Percentiles rank a stretch among this genome's conserved stretches.
phyloP scores from a whole-genome alignment of 2,888 invertebrate species.

The Dascillus cervinus region DNA sequence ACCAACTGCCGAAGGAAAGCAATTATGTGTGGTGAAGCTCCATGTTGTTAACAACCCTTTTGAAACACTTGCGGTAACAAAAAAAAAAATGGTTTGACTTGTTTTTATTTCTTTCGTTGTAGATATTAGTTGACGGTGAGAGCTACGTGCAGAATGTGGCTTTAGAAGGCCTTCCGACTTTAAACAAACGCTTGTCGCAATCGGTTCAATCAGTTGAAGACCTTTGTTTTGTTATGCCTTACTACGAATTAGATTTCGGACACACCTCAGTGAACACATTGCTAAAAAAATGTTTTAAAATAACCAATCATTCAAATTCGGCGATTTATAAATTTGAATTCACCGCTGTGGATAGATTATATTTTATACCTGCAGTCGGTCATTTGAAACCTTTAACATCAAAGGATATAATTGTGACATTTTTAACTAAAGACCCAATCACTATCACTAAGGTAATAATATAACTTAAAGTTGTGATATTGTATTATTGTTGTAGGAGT shows the following conservation, averaged over 20 bases:
- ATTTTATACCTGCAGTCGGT: conserved; percentile 45
- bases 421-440: conserved; percentile 41
- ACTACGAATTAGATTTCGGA: conserved; percentile 39
- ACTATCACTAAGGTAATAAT: conserved; percentile 29
- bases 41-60: conserved; percentile 50
- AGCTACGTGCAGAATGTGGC: conserved; percentile 44
- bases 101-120: conserved; percentile 7
- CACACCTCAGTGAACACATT: conserved; percentile 33
- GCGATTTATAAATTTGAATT: conserved; percentile 42
- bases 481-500: too few relatives aligned
- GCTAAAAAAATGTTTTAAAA: conserved; percentile 37
- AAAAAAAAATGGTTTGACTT: conserved; percentile 5
- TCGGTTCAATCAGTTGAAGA: neutral
- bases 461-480: too few relatives aligned
- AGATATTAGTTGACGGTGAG: conserved; percentile 42
- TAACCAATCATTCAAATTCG: conserved; percentile 38
- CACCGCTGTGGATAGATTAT: conserved; percentile 28
- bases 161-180: conserved; percentile 32
- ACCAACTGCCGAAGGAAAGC: conserved; percentile 27
- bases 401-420: conserved; percentile 48
- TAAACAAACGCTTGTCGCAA: neutral
- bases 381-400: conserved; percentile 39
- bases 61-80: conserved; percentile 43
- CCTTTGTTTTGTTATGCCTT: conserved; percentile 5
- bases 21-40: conserved; percentile 36